Base-by-base conservation (phyloP, 92 coral and sea anemone species). In the Heteractis magnifica region DNA sequence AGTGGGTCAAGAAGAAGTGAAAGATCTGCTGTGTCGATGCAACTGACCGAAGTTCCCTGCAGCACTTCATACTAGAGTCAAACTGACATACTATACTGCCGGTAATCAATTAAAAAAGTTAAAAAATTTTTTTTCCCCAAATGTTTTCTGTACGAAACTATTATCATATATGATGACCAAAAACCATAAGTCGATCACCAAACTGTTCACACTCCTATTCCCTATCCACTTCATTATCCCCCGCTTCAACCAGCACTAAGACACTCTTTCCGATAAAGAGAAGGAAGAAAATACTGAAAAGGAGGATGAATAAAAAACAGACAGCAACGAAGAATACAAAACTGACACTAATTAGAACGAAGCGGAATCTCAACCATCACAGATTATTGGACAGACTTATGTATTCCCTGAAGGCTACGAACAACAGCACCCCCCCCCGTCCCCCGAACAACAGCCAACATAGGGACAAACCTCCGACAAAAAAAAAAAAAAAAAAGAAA, bases 1-100 rank as follows among this genome's bases (percentile, higher is more conserved):
- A 26, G 49, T 72, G 59, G 76, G 68, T 56, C 86, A 82, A 26
- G 26, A 14, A 49, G 55, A 49, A 55, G 59, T 49, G 58, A 75
- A 50, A 49, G 56, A 75, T 18, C 59, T 75, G 44, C 55, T 49
- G 79, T 80, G 21, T 72, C 49, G 6, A 10, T 26, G 34, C 21
- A 6, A 23, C 34, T 23, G 19, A 8, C 51, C 9, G 76, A n/a
- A 52, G 10, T 44, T 60, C 44, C 18, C 16, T 49, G 9, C 23
- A 50, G 11, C 23, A 68, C 13, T n/a, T 65, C 5, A 53, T 55
- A 68, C 10, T 26, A 18, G 23, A 75, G 10, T 5, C 26, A 65
- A 20, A 62, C 70, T 12, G n/a, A 68, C 14, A 55, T 55, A 8
- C 59, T 55, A 55, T 13, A 55, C 6, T 13, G 59, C 14, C 44